Evolutionary conservation across 2,888 invertebrate genomes (phyloP).

Genomic region (Ramazzottius varieornatus): DNA sequence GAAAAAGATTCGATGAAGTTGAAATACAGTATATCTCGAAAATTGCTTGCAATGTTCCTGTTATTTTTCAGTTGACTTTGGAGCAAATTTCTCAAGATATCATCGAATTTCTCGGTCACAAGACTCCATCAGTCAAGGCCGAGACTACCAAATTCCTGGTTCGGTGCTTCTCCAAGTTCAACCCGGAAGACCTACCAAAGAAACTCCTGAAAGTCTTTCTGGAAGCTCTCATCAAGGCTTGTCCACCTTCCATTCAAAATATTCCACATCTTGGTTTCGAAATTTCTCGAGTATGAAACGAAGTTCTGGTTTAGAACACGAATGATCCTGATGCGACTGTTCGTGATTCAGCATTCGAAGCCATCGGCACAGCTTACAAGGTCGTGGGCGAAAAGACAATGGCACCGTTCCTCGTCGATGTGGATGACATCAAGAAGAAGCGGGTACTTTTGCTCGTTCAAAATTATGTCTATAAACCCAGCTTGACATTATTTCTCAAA

Average conservation of each 20-base stretch:
- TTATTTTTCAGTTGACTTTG: slow-evolving; percentile 34
- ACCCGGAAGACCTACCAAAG: slow-evolving; percentile 48
- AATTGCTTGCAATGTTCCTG: background rate
- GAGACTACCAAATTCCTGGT: slow-evolving; percentile 61
- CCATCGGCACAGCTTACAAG: slow-evolving; percentile 74
- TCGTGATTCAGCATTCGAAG: slow-evolving; percentile 69
- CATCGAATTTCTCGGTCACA: slow-evolving; percentile 56
- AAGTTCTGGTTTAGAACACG: no score
- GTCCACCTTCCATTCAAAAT: no score
- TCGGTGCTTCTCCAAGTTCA: slow-evolving; percentile 51
- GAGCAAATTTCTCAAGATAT: slow-evolving; percentile 41
- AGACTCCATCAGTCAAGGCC: slow-evolving; percentile 64
- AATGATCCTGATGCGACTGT: slow-evolving; percentile 51
- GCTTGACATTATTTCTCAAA: background rate
- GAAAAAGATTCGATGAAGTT: no score
- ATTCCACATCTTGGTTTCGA: no score
- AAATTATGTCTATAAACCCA: background rate
- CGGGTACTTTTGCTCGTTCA: no score
- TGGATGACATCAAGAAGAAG: slow-evolving; percentile 31
- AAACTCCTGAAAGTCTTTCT: slow-evolving; percentile 61
- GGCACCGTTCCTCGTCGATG: slow-evolving; percentile 52
- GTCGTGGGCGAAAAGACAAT: slow-evolving; percentile 73
- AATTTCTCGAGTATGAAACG: no score
- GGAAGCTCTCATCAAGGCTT: slow-evolving; percentile 43
- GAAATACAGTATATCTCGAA: background rate